Conservation (phyloP, 2,888 invertebrate genomes). For the Glyphotaelius pellucidus region DNA sequence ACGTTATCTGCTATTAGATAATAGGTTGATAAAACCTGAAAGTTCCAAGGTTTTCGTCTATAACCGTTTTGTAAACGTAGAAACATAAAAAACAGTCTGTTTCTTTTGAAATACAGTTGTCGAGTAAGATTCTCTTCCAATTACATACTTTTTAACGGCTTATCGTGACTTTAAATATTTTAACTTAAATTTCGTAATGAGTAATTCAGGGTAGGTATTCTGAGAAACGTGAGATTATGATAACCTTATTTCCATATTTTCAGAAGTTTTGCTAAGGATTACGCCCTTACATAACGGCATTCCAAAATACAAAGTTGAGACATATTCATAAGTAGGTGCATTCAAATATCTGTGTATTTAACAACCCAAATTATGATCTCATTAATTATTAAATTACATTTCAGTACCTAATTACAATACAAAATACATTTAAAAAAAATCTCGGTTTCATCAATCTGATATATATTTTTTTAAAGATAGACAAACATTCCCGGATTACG, state of each 20-base stretch:
- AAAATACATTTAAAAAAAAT: too few relatives aligned
- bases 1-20: not conserved
- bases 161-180: not conserved
- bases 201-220: not conserved
- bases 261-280: not conserved
- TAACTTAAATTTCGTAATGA: not conserved
- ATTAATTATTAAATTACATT: too few relatives aligned
- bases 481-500: too few relatives aligned
- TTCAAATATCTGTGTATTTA: too few relatives aligned
- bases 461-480: too few relatives aligned
- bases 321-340: not conserved
- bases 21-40: not conserved
- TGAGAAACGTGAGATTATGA: not conserved
- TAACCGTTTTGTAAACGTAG: not conserved
- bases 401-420: too few relatives aligned
- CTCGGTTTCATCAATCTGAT: too few relatives aligned
- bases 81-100: not conserved
- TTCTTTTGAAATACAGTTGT: not conserved
- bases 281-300: not conserved
- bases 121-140: not conserved
- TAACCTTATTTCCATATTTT: not conserved
- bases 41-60: not conserved
- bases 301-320: not conserved
- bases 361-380: too few relatives aligned
- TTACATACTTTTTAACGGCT: not conserved